Base-by-base conservation (phyloP, 2,888 invertebrate species). In the Antheraea assamensis region DNA sequence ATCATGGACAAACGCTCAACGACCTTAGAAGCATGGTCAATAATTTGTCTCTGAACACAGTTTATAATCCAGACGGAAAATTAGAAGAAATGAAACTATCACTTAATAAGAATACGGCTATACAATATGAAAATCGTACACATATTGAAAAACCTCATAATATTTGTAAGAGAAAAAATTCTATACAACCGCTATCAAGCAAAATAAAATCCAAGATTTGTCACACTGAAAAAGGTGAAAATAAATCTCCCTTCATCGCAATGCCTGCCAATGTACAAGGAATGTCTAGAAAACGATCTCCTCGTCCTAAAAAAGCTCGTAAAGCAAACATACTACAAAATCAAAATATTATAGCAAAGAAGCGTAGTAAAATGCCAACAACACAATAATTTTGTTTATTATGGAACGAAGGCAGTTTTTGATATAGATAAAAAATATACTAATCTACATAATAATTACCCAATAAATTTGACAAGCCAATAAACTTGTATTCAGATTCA, bases 11-110 rank as follows among this genome's bases (percentile, higher is more conserved):
- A 73, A 90, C 91, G 1, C 78, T 92, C 30, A 76, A 80, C 13
- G 90, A 92, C n/a, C 84, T 92, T 35, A 85, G 87, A 2, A 77
- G 74, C 0, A 82, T 92, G 81, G 80, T 92, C 0, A 80, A 83
- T 3, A 88, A 83, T 71, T 75, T 91, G 7, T 84, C 90, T 0
- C 74, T 77, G 17, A 82, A 83, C n/a, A 76, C 80, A n/a, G 78
- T 84, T 73, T 49, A 74, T 27, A 79, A 76, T 58, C 75, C 79
- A 42, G 84, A 86, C 13, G 66, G 55, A 1, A 84, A 79, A 71
- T 52, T 49, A 2, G 82, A 83, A 4, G 78, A 81, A 3, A 72
- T 61, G 0, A 87, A 79, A 73, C 78, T 76, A 0, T 42, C 76
- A 3, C 49, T 70, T 8, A 86, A 80, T 58, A 86, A 81, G 74